Evolutionary conservation across 2,888 invertebrate genomes (phyloP).

Genomic region (Disparrhopalites patrizii): DNA sequence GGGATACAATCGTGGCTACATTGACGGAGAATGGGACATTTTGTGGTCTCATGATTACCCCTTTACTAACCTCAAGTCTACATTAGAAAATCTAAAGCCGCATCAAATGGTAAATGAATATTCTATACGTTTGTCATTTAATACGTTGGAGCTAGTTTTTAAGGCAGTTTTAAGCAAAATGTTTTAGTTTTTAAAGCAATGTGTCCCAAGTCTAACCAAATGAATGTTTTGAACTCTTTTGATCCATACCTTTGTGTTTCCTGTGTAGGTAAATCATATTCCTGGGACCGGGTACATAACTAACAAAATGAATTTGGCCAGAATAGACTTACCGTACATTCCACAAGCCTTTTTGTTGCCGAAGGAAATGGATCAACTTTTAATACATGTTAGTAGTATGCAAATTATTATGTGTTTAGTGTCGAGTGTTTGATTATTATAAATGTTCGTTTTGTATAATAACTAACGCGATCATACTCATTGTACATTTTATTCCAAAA

Average conservation of each 20-base stretch:
- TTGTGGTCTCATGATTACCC: slow-evolving; percentile 95
- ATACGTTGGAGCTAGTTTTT: background rate
- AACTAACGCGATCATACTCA: too few relatives aligned
- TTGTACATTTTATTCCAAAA: too few relatives aligned
- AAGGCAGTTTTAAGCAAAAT: background rate
- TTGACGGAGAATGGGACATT: slow-evolving; percentile 70
- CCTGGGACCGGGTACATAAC: slow-evolving; percentile 91
- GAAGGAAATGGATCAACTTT: slow-evolving; percentile 64
- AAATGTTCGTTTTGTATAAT: too few relatives aligned
- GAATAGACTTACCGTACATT: slow-evolving; percentile 70
- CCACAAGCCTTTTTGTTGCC: slow-evolving; percentile 88
- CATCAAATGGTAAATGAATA: slow-evolving; percentile 61
- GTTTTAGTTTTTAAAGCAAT: background rate
- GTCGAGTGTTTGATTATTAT: too few relatives aligned
- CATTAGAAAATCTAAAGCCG: slow-evolving; percentile 60
- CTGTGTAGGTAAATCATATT: slow-evolving; percentile 74
- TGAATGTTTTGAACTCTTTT: background rate
- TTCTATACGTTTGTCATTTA: background rate
- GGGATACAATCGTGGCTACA: slow-evolving; percentile 63
- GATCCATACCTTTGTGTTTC: slow-evolving; percentile 13
- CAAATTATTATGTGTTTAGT: too few relatives aligned
- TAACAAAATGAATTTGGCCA: slow-evolving; percentile 85
- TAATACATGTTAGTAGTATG: slow-evolving; percentile 60
- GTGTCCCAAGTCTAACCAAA: background rate
- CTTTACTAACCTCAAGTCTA: slow-evolving; percentile 60